Percentiles rank a stretch among this genome's conserved stretches.
Conservation (phyloP, 2,113 vertebrate species). For the Jaculus jaculus region DNA sequence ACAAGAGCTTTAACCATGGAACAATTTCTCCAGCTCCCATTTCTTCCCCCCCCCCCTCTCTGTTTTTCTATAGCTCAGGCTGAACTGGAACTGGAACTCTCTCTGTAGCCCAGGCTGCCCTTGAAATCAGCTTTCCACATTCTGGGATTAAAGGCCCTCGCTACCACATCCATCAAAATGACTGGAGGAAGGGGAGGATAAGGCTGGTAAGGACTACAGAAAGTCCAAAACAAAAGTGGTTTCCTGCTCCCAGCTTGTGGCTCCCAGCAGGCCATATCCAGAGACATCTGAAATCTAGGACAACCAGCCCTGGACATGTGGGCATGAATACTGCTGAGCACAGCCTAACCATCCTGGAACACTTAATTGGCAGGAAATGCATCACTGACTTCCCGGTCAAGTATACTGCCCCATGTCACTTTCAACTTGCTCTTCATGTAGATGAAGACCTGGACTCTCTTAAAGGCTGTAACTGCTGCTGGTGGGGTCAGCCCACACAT, state of each 20-base stretch:
- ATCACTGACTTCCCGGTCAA: conserved; percentile 98
- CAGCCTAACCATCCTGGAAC: background rate
- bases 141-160: no score
- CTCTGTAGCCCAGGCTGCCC: no score
- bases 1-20: no score
- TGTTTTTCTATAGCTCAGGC: background rate
- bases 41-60: background rate
- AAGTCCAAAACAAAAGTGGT: background rate
- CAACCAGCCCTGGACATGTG: background rate
- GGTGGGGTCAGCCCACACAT: conserved; percentile 98
- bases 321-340: no score
- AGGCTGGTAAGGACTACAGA: background rate
- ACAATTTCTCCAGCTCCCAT: background rate
- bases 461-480: conserved; percentile 97
- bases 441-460: conserved; percentile 95
- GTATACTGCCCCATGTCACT: conserved; percentile 94
- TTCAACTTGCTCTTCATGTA: conserved; percentile 96
- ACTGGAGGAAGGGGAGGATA: background rate
- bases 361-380: conserved; percentile 90
- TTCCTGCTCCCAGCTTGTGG: background rate
- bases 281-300: background rate
- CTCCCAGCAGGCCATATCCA: background rate
- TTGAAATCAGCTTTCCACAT: no score
- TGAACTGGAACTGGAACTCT: no score
- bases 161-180: background rate